phyloP scores from a whole-genome alignment of 1,140 invertebrate species.

The Caenorhabditis inopinata region DNA sequence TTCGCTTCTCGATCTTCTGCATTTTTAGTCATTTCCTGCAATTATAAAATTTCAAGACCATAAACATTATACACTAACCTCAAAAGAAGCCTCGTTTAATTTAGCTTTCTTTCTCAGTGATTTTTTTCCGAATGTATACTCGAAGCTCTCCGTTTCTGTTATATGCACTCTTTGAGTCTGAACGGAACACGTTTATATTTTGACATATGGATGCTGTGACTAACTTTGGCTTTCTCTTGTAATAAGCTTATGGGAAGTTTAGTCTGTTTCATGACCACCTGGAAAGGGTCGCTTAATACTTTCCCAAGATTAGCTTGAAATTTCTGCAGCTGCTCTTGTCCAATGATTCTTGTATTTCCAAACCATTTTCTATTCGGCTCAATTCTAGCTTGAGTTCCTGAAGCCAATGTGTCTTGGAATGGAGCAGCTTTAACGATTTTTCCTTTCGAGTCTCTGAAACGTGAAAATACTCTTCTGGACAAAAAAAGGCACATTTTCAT shows the following conservation, averaged over 20 bases:
- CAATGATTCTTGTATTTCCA: constrained; percentile 77
- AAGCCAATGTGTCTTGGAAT: constrained; percentile 84
- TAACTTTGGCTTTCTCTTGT: constrained; percentile 83
- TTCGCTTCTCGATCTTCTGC: constrained; percentile 73
- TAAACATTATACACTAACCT: constrained; percentile 55
- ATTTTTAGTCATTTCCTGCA: constrained; percentile 73
- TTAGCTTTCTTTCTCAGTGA: constrained; percentile 86
- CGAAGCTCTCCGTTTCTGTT: constrained; percentile 89
- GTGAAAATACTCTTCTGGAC: neutral
- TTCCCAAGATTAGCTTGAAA: constrained; percentile 94
- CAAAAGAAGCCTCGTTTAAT: constrained; percentile 72
- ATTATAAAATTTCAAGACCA: no score
- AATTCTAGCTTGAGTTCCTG: constrained; percentile 86
- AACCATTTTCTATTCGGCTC: constrained; percentile 99
- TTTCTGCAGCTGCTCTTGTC: constrained; percentile 88
- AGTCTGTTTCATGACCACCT: constrained; percentile 92
- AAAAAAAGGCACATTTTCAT: neutral
- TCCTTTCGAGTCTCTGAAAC: constrained; percentile 76
- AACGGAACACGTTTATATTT: constrained; percentile 38
- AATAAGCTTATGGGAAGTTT: constrained; percentile 89
- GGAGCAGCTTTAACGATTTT: constrained; percentile 91
- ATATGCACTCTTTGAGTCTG: constrained; percentile 83
- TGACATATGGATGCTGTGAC: constrained; percentile 20
- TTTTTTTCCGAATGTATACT: constrained; percentile 90
- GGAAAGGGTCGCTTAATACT: constrained; percentile 90